A percentile compares a stretch with the other conserved stretches of the same genome.
Evolutionary conservation across 2,797 vertebrate species (phyloP).

Genomic region (Hyperoplus immaculatus): DNA sequence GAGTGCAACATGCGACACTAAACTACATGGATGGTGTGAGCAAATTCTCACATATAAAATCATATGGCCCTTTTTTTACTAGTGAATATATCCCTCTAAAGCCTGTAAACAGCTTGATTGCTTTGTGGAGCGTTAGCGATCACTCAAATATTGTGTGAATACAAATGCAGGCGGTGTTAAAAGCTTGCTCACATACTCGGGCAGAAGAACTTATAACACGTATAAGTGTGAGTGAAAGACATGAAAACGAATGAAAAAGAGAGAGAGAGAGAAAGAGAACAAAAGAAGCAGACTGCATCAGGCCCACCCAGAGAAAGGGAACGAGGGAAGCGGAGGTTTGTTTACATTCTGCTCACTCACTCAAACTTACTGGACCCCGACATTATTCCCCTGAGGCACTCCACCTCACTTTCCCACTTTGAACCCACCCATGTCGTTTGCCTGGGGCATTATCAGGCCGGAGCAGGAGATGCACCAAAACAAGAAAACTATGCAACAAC

Average conservation of each 20-base stretch:
- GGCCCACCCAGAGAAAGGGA: slow-evolving; percentile 54
- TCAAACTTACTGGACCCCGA: slow-evolving; percentile 52
- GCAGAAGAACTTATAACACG: not conserved
- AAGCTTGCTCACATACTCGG: not conserved
- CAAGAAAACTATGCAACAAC: slow-evolving; percentile 41
- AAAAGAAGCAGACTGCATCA: slow-evolving; percentile 14
- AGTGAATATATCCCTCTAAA: not conserved
- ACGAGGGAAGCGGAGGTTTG: slow-evolving; percentile 24
- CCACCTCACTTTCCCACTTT: slow-evolving; percentile 34
- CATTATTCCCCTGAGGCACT: slow-evolving; percentile 51
- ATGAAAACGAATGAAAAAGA: not conserved
- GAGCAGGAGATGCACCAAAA: slow-evolving; percentile 42
- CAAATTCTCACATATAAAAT: not conserved
- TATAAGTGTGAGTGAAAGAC: not conserved
- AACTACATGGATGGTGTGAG: not conserved
- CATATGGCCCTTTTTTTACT: not conserved
- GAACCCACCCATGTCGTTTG: slow-evolving; percentile 26
- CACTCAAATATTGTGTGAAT: not conserved
- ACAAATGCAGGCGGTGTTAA: not conserved
- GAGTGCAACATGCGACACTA: not conserved
- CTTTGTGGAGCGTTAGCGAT: not conserved
- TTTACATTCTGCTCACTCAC: slow-evolving; percentile 70
- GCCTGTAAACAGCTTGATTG: not conserved
- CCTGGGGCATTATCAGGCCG: slow-evolving; percentile 11
- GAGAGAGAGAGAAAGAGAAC: not conserved